phyloP scores from a whole-genome alignment of 2,113 vertebrate species.

The Pyrgilauda ruficollis region DNA sequence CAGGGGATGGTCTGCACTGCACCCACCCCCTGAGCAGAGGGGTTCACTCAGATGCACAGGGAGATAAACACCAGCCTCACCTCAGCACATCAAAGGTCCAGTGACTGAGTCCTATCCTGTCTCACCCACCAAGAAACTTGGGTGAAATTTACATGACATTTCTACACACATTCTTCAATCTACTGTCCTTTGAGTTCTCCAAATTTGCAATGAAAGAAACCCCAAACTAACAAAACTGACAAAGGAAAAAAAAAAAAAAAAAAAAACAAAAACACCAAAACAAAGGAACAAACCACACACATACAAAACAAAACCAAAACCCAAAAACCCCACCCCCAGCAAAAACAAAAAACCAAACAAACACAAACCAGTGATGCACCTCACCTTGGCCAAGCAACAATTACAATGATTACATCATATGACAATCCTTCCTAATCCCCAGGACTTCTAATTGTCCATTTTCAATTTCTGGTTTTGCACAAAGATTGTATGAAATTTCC shows the following conservation, averaged over 20 bases:
- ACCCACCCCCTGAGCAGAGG: not conserved
- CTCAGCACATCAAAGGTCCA: not conserved
- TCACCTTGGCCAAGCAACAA: not conserved
- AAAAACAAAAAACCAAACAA: not conserved
- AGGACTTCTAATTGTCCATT: not conserved
- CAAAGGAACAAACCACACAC: too few relatives aligned
- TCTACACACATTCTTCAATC: not conserved
- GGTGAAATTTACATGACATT: not conserved
- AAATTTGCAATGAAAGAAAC: not conserved
- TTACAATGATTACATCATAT: not conserved
- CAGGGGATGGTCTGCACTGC: too few relatives aligned
- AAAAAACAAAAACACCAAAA: too few relatives aligned
- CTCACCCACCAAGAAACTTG: not conserved
- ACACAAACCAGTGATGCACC: not conserved
- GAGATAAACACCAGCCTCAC: not conserved
- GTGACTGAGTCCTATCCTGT: not conserved
- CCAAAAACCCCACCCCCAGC: not conserved
- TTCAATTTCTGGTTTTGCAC: not conserved
- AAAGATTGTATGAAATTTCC: not conserved
- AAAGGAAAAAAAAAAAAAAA: not conserved
- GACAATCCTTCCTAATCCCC: not conserved
- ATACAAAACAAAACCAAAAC: too few relatives aligned
- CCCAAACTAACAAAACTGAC: not conserved
- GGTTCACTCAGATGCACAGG: not conserved
- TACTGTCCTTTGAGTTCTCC: not conserved